A percentile compares a stretch with the other conserved stretches of the same genome.
These are phyloP conservation scores for Calonectris borealis DNA, from an alignment of 2,113 vertebrate species.

Conservation along the genomic window DNA sequence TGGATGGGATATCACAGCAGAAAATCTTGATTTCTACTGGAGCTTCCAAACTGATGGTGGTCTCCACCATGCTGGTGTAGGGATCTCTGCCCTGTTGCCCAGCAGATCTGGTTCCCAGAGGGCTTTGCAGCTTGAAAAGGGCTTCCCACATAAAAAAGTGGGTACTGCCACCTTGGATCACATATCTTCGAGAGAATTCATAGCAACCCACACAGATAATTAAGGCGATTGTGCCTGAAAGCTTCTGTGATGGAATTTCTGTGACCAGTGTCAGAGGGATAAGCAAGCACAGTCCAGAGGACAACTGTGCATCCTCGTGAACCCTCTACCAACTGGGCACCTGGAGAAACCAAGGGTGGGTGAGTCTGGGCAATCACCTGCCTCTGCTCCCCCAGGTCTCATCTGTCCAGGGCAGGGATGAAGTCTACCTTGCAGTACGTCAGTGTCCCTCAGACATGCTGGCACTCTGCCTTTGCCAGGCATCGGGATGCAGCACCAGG, in stretches of 20 bases:
- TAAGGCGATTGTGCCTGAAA: neutral
- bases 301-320: neutral
- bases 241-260: neutral
- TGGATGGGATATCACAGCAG: neutral
- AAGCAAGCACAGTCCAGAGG: neutral
- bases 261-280: neutral
- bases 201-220: neutral
- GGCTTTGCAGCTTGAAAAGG: neutral
- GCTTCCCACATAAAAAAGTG: neutral
- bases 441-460: neutral
- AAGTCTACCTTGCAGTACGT: neutral
- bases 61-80: neutral
- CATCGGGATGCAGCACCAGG: accelerated
- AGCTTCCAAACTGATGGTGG: neutral
- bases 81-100: neutral
- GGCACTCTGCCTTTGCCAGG: neutral
- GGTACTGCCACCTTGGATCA: neutral
- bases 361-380: neutral
- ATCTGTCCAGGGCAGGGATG: neutral
- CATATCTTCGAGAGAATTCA: neutral
- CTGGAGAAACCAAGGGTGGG: neutral
- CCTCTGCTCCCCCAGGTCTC: neutral
- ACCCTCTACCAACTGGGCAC: neutral
- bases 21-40: neutral
- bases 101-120: neutral